Percentiles rank a stretch among this genome's conserved stretches.
These are phyloP conservation scores for Perccottus glenii DNA, from an alignment of 2,113 vertebrate species.

Conservation along the genomic window DNA sequence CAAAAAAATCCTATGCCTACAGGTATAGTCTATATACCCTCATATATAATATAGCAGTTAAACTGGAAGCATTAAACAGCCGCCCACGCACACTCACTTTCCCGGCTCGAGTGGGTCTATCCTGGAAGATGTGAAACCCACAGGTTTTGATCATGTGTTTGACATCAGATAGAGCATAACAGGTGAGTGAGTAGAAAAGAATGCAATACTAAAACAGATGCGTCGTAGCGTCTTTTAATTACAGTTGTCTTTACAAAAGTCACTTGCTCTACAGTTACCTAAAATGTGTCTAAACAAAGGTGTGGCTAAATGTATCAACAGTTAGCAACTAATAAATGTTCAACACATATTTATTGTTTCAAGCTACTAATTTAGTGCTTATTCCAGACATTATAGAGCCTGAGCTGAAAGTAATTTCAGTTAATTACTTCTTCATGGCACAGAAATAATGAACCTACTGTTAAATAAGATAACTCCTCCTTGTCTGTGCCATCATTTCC, in stretches of 20 bases:
- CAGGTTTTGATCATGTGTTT: conserved; percentile 55
- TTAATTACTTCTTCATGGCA: conserved; percentile 9
- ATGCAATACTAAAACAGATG: background rate
- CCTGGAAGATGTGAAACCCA: conserved; percentile 57
- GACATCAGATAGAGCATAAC: conserved; percentile 29
- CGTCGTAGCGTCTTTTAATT: too few species aligned
- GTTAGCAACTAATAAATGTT: conserved; percentile 9
- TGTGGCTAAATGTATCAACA: conserved; percentile 2
- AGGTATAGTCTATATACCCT: conserved; percentile 21
- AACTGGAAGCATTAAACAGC: conserved; percentile 60
- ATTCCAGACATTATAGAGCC: conserved; percentile 36
- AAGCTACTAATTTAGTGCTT: conserved; percentile 24
- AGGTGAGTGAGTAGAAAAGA: conserved; percentile 9
- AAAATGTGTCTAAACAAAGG: background rate
- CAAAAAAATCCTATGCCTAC: conserved; percentile 32
- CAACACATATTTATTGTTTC: conserved; percentile 10
- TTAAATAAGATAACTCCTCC: too few species aligned
- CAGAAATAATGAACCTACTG: too few species aligned
- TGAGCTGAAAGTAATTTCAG: conserved; percentile 23
- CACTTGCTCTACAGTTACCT: too few species aligned
- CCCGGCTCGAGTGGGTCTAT: conserved; percentile 56
- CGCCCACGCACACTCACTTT: conserved; percentile 56
- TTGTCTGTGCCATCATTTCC: too few species aligned
- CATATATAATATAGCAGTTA: conserved; percentile 29
- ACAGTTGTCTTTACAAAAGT: too few species aligned